phyloP scores from a whole-genome alignment of 2,888 invertebrate genomes.

The Cecidostiba fungosa region DNA sequence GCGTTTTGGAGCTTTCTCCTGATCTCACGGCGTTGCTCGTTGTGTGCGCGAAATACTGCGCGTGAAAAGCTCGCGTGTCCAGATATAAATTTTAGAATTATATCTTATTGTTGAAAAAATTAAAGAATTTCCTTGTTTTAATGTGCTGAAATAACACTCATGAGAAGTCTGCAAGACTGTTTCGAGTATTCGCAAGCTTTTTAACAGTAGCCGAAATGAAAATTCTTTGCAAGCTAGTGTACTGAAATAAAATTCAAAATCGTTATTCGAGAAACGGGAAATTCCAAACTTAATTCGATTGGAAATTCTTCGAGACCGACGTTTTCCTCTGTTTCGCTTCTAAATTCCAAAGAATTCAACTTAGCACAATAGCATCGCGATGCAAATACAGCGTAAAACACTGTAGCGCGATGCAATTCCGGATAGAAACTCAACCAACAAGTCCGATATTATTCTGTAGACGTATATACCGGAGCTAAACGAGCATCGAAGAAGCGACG shows the following conservation, averaged over 20 bases:
- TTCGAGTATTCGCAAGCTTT: background rate
- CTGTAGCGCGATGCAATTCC: background rate
- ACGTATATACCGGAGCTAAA: no score
- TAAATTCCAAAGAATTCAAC: background rate
- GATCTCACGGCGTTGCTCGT: background rate
- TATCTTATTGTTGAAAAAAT: no score
- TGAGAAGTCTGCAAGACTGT: background rate
- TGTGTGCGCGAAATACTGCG: no score
- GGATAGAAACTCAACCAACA: background rate
- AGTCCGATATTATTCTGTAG: no score
- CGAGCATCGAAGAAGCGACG: background rate
- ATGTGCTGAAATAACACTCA: background rate
- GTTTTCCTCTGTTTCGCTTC: background rate
- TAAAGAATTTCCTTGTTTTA: no score
- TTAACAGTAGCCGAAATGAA: background rate
- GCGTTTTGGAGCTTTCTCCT: background rate
- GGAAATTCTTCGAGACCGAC: background rate
- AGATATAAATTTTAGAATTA: no score
- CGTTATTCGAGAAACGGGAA: background rate
- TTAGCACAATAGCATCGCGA: background rate
- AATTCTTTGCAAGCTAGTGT: no score
- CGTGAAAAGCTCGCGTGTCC: background rate
- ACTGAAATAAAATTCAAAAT: background rate
- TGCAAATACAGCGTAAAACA: background rate
- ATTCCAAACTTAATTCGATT: constrained; percentile 31